A percentile compares a stretch with the other conserved stretches of the same genome.
These are phyloP conservation scores for Oreocharis arfaki DNA, from an alignment of 2,113 vertebrate species.

Conservation along the genomic window DNA sequence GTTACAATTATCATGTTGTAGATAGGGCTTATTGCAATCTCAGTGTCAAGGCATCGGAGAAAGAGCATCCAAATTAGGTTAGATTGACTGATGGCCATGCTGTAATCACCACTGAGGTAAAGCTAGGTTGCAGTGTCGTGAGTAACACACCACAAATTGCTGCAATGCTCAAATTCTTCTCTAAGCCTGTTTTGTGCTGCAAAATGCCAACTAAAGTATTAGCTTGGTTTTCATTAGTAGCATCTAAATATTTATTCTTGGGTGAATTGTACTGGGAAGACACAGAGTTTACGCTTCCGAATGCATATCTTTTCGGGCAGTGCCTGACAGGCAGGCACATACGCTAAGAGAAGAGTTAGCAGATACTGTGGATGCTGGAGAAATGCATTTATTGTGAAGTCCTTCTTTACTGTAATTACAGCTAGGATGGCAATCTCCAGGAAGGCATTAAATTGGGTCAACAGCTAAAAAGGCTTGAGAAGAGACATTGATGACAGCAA, in stretches of 20 bases:
- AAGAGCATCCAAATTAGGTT: conserved; percentile 21
- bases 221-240: background rate
- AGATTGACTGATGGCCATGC: background rate
- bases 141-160: background rate
- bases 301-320: background rate
- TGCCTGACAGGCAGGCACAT: background rate
- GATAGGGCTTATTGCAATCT: background rate
- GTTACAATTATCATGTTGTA: background rate
- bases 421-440: conserved; percentile 57
- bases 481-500: conserved; percentile 36
- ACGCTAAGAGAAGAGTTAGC: background rate
- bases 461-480: conserved; percentile 54
- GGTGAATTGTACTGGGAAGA: background rate
- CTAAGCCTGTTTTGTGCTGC: background rate
- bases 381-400: conserved; percentile 28
- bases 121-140: background rate
- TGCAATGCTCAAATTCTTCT: background rate
- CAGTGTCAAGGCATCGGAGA: conserved; percentile 7
- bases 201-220: background rate
- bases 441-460: conserved; percentile 72
- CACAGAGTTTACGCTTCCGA: background rate
- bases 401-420: conserved; percentile 60
- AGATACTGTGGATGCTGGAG: conserved; percentile 15
- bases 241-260: background rate
- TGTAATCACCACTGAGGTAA: background rate